Evolutionary conservation across 2,113 vertebrate species (phyloP), one percentile per base, ranked within the genome.

Genomic region (Microcebus murinus): DNA sequence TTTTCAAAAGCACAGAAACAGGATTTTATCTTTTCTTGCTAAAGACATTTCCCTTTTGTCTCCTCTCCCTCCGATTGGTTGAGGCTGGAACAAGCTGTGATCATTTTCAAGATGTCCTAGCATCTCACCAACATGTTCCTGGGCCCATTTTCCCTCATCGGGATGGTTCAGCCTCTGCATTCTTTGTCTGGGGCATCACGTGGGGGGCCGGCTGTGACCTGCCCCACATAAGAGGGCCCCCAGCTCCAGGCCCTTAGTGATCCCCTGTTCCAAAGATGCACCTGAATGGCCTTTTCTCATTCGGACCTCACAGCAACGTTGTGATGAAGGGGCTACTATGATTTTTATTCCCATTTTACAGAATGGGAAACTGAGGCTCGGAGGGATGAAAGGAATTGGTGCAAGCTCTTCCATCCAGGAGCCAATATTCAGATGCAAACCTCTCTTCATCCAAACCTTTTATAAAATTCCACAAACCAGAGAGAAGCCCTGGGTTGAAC

Each of bases 231-330:
- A 83, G 79, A 83, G n/a, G 15, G 3, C 42, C 25, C 55, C 20
- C 21, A 1, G 76, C 34, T 6, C 25, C 17, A 20, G 42, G 31
- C 7, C 34, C 34, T 34, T 7, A 6, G 0, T 0, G 29, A 42
- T 9, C 14, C 14, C 29, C 45, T 34, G 14, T 14, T 6, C 39
- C 52, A 3, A 3, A 34, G 80, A 65, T 0, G 12, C 4, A 0
- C 15, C 2, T 0, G 20, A 36, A 21, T 0, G 27, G 34, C 11
- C 1, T 52, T 25, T 80, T 71, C 45, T 74, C 8, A 10, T 13
- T 39, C 23, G 34, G 52, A 34, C 34, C 57, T 48, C n/a, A 14
- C 8, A 20, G 68, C 6, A 5, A 3, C 20, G 8, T 1, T 10
- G 63, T 4, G 34, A n/a, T 1, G 8, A 39, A 57, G 74, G 27